Base-by-base conservation (phyloP, 2,113 vertebrate species). In the Taxidea taxus region DNA sequence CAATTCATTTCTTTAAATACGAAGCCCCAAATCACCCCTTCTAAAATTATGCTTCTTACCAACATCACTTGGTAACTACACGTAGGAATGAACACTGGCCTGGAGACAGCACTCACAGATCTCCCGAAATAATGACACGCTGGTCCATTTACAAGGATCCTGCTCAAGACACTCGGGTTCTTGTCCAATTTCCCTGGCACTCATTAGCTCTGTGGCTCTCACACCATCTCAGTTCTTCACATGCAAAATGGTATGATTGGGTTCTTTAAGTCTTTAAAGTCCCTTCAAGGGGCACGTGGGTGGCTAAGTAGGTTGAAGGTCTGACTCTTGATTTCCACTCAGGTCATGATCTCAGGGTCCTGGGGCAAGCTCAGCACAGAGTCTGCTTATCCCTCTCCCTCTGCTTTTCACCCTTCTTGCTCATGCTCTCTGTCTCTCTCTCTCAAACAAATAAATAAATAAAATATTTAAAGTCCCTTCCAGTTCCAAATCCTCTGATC, bases 1-100 rank as follows among this genome's bases (percentile, higher is more conserved):
- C 62, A 34, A 94, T 89, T 93, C 66, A 58, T 92, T 96, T 95
- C 93, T 97, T 96, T 96, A 91, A 93, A 96, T 94, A 83, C 62
- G 29, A 95, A 87, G 47, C 31, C 49, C 54, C 42, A 91, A 86
- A 91, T 94, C 89, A 82, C 66, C 12, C 44, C 39, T 47, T 92
- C 94, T 93, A 97, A 96, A 97, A 96, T 83, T 83, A 64, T 77
- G 51, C 64, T 97, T 83, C 93, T 78, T 88, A 49, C 64, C 70
- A 90, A 75, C 82, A 83, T 23, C 34, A 2, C 85, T 81, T 77
- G 78, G 80, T 91, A 75, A 96, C 87, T 62, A 34, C 62, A 86
- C 37, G 47, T 1, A 70, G 84, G 78, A 93, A 93, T 6, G 23
- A 91, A 11, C 49, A 29, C 2, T 8, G 70, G 47, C 77, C 84